Percentiles rank a stretch among this genome's conserved stretches.
Conservation (phyloP, 1,140 invertebrate genomes). For the Cherax destructor region DNA sequence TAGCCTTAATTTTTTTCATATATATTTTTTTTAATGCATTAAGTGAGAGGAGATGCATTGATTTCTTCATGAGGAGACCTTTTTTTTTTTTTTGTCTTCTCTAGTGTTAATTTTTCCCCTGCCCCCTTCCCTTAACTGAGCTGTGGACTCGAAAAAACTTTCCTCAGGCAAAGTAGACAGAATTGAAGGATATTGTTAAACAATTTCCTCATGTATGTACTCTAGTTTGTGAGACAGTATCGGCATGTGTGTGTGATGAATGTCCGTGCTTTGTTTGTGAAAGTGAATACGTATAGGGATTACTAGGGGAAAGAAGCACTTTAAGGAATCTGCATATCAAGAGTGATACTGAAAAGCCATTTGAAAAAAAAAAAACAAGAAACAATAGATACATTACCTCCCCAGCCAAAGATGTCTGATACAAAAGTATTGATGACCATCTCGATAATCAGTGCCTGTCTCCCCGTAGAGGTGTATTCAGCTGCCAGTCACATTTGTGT, state of each 20-base stretch:
- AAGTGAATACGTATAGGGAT: constrained; percentile 34
- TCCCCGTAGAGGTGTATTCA: constrained; percentile 29
- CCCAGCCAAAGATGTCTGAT: constrained; percentile 55
- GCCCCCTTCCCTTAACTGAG: constrained; percentile 33
- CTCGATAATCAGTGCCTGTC: constrained; percentile 12
- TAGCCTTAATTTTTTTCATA: constrained; percentile 64
- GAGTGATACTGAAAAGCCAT: constrained; percentile 20
- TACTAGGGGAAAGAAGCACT: constrained; percentile 19
- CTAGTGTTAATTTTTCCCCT: constrained; percentile 24
- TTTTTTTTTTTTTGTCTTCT: constrained; percentile 13
- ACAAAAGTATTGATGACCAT: neutral
- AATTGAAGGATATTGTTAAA: constrained; percentile 59
- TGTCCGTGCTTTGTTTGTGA: constrained; percentile 42
- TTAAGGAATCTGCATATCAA: constrained; percentile 62
- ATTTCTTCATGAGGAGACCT: constrained; percentile 36
- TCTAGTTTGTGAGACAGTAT: constrained; percentile 53
- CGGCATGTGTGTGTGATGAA: constrained; percentile 41
- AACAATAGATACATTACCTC: constrained; percentile 33
- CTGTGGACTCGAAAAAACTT: constrained; percentile 59
- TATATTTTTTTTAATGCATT: constrained; percentile 47
- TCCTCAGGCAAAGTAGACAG: constrained; percentile 68
- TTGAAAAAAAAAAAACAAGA: constrained; percentile 18
- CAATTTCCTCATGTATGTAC: constrained; percentile 45
- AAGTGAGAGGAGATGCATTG: constrained; percentile 44
- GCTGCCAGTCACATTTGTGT: constrained; percentile 24